phyloP scores from a whole-genome alignment of 1,140 invertebrate species.

The Neotoxoptera formosana region DNA sequence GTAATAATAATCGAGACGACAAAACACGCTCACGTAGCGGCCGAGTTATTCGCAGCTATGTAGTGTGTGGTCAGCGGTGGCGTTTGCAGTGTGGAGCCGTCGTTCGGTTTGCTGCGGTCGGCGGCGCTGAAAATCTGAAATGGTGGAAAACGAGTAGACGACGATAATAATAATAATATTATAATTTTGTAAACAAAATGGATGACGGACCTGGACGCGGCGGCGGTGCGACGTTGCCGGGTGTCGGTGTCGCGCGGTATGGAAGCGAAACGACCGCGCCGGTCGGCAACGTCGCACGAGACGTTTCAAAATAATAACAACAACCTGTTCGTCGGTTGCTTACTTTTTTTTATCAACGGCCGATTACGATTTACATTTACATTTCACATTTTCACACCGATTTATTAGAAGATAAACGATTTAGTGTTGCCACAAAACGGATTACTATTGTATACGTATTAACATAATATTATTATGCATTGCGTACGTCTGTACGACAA shows the following conservation, averaged over 20 bases:
- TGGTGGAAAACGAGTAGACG: not conserved
- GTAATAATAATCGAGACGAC: not conserved
- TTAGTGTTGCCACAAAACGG: too few relatives aligned
- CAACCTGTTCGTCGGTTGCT: not conserved
- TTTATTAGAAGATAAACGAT: too few relatives aligned
- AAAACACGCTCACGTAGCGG: not conserved
- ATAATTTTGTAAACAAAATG: constrained; percentile 56
- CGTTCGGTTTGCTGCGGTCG: not conserved
- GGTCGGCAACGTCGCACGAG: not conserved
- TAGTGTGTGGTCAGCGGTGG: too few relatives aligned
- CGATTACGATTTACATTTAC: too few relatives aligned
- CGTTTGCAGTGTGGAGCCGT: not conserved
- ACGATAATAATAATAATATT: too few relatives aligned
- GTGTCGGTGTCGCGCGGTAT: not conserved
- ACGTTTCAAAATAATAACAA: constrained; percentile 22
- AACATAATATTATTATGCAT: too few relatives aligned
- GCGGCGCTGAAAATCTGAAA: not conserved
- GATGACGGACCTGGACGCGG: constrained; percentile 36
- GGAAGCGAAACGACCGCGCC: constrained; percentile 17
- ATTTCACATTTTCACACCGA: too few relatives aligned
- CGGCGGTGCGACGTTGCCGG: constrained; percentile 24
- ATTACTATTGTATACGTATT: too few relatives aligned
- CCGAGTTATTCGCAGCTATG: not conserved
- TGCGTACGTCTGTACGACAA: too few relatives aligned
- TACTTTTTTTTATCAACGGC: too few relatives aligned